Base-by-base conservation (phyloP, 2,113 vertebrate genomes). In the Cyprinodon tularosa region DNA sequence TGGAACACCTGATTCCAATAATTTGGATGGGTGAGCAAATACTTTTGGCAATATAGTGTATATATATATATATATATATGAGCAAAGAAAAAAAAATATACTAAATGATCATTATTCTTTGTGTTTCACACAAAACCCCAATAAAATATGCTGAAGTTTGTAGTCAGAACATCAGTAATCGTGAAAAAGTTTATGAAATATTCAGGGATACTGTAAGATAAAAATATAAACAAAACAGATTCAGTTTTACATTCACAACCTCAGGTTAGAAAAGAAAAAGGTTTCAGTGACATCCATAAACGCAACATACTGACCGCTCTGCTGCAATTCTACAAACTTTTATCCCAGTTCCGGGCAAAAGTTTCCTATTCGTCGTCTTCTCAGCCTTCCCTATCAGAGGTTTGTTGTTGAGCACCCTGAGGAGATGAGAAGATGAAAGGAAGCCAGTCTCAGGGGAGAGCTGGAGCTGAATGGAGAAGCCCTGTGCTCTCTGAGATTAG, bases 391-490 rank as follows among this genome's bases (percentile, higher is more conserved):
- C 81, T 62, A 50, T 76, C 2, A 17, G 53, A 77, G 82, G 71
- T 85, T 86, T 91, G 86, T 92, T 92, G 85, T 88, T 73, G 79
- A 79, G 77, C 85, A 80, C 89, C 93, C 89, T 2, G 74, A 92
- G 92, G 93, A 92, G 76, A 81, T 59, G 47, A 29, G 50, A 81
- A 92, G 92, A 94, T 94, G 86, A 94, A 93, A 94, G 87, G 36
- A 73, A 84, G 84, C 53, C 40, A 80, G 67, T 94, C 91, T 83
- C 89, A 22, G 42, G 91, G 85, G 93, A 92, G 71, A 66, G 66
- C 73, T 75, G 68, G 72, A 68, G 68, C 64, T 82, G 85, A 76
- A 70, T 42, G 71, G 74, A 76, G 85, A 88, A 86, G 80, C 87
- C 83, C 83, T 53, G 20, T 60, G 66, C 60, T 12, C 71, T 48